A percentile compares a stretch with the other conserved stretches of the same genome.
phyloP scores from a whole-genome alignment of 2,113 vertebrate genomes.

The Phalacrocorax aristotelis region DNA sequence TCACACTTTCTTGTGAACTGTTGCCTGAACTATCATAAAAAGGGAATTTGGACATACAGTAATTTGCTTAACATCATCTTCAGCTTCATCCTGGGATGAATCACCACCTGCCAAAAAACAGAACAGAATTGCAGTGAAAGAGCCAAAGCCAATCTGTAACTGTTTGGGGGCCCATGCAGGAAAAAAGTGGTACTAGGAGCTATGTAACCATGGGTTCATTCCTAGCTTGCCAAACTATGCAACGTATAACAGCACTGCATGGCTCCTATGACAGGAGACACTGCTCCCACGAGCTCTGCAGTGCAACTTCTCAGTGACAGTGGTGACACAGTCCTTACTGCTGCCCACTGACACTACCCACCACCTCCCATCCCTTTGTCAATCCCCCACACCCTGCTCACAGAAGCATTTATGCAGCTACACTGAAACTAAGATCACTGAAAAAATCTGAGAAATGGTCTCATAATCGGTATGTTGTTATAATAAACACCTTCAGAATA shows the following conservation, averaged over 20 bases:
- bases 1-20: background rate
- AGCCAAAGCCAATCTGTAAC: background rate
- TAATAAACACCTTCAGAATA: background rate
- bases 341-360: background rate
- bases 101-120: conserved; percentile 83
- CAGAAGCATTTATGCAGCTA: background rate
- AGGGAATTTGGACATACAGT: conserved; percentile 79
- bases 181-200: background rate
- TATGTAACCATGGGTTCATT: background rate
- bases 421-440: background rate
- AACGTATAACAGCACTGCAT: background rate
- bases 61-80: conserved; percentile 95
- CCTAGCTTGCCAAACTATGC: background rate
- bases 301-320: background rate
- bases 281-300: background rate
- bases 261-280: background rate
- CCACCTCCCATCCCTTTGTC: background rate
- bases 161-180: background rate
- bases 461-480: background rate
- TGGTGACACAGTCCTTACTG: background rate
- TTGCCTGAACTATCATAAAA: background rate
- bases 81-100: conserved; percentile 95
- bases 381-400: background rate
- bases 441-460: background rate
- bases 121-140: background rate